Percentiles rank a stretch among this genome's conserved stretches.
These are phyloP conservation scores for Harpegnathos saltator DNA, from an alignment of 1,140 invertebrate genomes.

Conservation along the genomic window DNA sequence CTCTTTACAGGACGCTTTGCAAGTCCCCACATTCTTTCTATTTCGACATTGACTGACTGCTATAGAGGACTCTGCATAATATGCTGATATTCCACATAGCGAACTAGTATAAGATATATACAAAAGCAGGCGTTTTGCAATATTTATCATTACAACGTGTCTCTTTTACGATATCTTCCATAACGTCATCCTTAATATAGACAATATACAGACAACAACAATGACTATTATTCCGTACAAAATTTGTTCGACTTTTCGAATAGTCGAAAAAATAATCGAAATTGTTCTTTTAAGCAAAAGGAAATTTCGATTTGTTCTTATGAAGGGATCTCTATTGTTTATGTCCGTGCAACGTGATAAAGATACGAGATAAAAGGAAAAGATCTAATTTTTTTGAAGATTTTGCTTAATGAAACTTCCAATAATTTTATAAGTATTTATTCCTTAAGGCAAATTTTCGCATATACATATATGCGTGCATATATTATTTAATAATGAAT, in stretches of 20 bases:
- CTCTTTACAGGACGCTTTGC: constrained; percentile 57
- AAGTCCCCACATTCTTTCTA: constrained; percentile 63
- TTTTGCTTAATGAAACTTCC: constrained; percentile 16
- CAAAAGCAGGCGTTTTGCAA: constrained; percentile 4
- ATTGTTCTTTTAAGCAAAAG: neutral
- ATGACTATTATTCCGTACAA: constrained; percentile 30
- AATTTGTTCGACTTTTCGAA: constrained; percentile 12
- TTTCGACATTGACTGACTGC: constrained; percentile 81
- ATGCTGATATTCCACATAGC: constrained; percentile 72
- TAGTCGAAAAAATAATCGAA: constrained; percentile 15
- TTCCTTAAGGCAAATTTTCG: constrained; percentile 4
- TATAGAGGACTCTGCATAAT: constrained; percentile 82
- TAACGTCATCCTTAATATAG: constrained; percentile 28
- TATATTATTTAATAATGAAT: constrained; percentile 1
- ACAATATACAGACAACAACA: constrained; percentile 56
- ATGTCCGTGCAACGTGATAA: neutral
- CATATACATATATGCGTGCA: neutral
- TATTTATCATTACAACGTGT: constrained; percentile 35
- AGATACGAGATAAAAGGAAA: neutral
- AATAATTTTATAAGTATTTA: neutral
- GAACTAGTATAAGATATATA: constrained; percentile 12
- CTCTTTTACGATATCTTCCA: constrained; percentile 21
- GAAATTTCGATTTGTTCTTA: constrained; percentile 16
- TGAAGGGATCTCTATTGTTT: constrained; percentile 23
- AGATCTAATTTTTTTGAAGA: neutral